Base-by-base conservation (phyloP, 2,888 invertebrate species). In the Mamestra brassicae region DNA sequence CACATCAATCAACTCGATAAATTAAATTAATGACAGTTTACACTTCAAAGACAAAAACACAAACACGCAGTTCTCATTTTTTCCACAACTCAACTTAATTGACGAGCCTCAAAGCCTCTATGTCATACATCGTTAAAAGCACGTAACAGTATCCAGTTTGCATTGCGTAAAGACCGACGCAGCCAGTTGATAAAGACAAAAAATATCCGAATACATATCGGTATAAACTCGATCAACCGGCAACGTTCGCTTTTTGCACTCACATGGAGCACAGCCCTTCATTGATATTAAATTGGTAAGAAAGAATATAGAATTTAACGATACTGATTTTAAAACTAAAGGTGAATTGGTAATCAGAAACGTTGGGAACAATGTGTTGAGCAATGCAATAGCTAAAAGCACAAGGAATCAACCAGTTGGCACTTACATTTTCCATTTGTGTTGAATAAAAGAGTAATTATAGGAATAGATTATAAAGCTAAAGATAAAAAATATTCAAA, bases 211-310 rank as follows among this genome's bases (percentile, higher is more conserved):
- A 87, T 84, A 80, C 65, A 74, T 80, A 78, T 80, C 63, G 76
- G 73, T 80, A 87, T 86, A 89, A 91, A 90, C 88, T 89, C 81
- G 89, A 87, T 88, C 85, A 84, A 85, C 75, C 74, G 77, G 79
- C 81, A 78, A 85, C 88, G 80, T 80, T 90, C 84, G 87, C 87
- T 92, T 91, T 90, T 90, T 75, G 79, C 75, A 74, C 83, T 85
- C 80, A 84, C 84, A 85, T 81, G 75, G 63, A 76, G 58, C 76
- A 81, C 80, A 67, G 71, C 80, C 78, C 71, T 75, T 85, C 81
- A 83, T 83, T 79, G 76, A 81, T 60, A 67, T 74, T 52, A 62
- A 65, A 64, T 67, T 42, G 45, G 13, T 38, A 45, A 26, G 36
- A 61, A 62, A 66, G 10, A 77, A 65, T 50, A n/a, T 15, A 42